Conservation (phyloP, 2,888 invertebrate genomes). For the Eupithecia dodoneata region DNA sequence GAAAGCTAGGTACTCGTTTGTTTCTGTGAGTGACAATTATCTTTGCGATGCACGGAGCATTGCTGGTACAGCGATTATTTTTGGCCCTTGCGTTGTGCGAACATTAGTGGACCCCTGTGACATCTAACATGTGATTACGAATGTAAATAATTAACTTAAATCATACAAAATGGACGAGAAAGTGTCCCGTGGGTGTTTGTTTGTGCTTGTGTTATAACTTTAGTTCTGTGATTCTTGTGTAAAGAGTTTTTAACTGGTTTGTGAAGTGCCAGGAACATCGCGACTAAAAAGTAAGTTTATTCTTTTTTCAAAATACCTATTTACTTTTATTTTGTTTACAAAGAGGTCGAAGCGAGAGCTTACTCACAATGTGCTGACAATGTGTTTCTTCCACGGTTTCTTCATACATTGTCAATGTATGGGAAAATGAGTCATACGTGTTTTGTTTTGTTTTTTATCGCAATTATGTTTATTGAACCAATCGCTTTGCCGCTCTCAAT, state of each 20-base stretch:
- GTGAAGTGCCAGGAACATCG: slow-evolving; percentile 14
- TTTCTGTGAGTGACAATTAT: not conserved
- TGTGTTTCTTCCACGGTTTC: slow-evolving; percentile 5
- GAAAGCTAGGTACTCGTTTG: not conserved
- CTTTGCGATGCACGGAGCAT: slow-evolving; percentile 14
- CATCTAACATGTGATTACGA: slow-evolving; percentile 72
- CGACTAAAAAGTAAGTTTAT: slow-evolving; percentile 45
- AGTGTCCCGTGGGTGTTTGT: slow-evolving; percentile 65
- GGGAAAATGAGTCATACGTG: slow-evolving; percentile 7
- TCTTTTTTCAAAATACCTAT: slow-evolving; percentile 36
- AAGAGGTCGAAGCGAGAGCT: not conserved
- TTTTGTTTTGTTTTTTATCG: slow-evolving; percentile 12
- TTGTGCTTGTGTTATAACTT: slow-evolving; percentile 64
- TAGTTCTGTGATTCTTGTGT: slow-evolving; percentile 41
- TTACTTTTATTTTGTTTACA: slow-evolving; percentile 12
- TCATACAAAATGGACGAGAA: slow-evolving; percentile 75
- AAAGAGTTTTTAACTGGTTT: slow-evolving; percentile 20
- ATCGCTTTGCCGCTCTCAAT: not conserved
- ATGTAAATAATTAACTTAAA: slow-evolving; percentile 73
- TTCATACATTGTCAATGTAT: not conserved
- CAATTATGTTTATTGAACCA: not conserved
- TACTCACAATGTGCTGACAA: slow-evolving; percentile 31
- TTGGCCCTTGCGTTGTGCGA: slow-evolving; percentile 26
- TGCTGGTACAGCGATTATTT: slow-evolving; percentile 23
- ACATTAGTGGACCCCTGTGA: slow-evolving; percentile 38